Base-by-base conservation (phyloP, 2,888 invertebrate species). In the Stegana nigrithorax region DNA sequence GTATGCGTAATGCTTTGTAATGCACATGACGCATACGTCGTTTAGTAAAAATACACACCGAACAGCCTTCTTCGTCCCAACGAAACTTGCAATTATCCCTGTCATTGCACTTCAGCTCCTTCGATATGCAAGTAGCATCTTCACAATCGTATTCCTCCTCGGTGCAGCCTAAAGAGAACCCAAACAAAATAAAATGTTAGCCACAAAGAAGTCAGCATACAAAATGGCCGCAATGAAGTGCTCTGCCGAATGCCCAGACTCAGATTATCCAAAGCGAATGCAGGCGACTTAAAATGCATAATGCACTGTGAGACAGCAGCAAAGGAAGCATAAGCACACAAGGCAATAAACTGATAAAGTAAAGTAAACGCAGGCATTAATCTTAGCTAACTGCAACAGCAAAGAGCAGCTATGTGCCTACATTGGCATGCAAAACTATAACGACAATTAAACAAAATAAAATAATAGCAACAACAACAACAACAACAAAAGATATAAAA, bases 71-170 rank as follows among this genome's bases (percentile, higher is more conserved):
- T 81, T 95, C 95, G 80, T 96, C 96, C 85, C 91, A 91, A 60
- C 92, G 89, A 72, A 93, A 91, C 69, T 93, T 90, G 85, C 97
- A 97, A 85, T 97, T 94, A 59, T 89, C 89, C 39, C 89, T 87
- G 0, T 86, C 82, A 82, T 97, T 93, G 83, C 97, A 97, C 62
- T 84, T 86, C 32, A 97, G 87, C 0, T 83, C 76, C 0, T 69
- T 70, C 29, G 90, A 89, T 67, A 97, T 96, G 86, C 97, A 97
- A 0, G 93, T 93, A 59, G 91, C 90, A 83, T 96, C 96, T 73
- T 94, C 93, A 80, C 96, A 96, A 84, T 95, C 92, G 78, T 92
- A 94, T 75, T 95, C 94, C 0, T 80, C 83, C 88, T 66, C 71
- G n/a, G 67, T 59, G 67, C 80, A 81, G 59, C 44, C 74, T 75